Conservation (phyloP, 2,797 vertebrate species). For the Typhlichthys subterraneus region DNA sequence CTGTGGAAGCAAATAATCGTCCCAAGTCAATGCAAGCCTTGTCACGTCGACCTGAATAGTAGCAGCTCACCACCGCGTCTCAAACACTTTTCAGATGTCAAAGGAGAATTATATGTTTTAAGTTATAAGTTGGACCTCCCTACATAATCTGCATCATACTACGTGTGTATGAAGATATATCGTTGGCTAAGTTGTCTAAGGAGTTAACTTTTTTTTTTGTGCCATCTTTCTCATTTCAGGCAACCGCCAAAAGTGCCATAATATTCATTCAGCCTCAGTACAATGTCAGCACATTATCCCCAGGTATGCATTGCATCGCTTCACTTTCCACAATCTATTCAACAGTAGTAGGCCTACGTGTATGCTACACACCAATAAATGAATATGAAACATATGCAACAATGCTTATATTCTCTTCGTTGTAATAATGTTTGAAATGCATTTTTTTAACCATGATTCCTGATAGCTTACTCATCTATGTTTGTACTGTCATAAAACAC, state of each 20-base stretch:
- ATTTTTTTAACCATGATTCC: no score
- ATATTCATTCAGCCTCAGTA: slow-evolving; percentile 98
- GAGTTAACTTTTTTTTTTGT: not conserved
- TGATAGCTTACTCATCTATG: no score
- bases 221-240: slow-evolving; percentile 73
- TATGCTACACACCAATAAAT: not conserved
- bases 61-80: slow-evolving; percentile 2
- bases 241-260: slow-evolving; percentile 95
- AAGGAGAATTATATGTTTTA: not conserved
- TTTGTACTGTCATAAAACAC: no score
- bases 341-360: not conserved
- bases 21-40: slow-evolving; percentile 28
- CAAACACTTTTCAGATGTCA: slow-evolving; percentile 12
- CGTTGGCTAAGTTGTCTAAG: no score
- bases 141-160: not conserved
- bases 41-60: slow-evolving; percentile 19
- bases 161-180: not conserved
- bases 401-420: no score
- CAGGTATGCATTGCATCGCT: slow-evolving; percentile 79
- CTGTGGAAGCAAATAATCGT: not conserved
- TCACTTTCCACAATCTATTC: not conserved
- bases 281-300: slow-evolving; percentile 84
- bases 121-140: not conserved
- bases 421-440: no score
- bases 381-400: no score